These are phyloP conservation scores for Megalops cyprinoides DNA, from an alignment of 2,797 vertebrate species.

Conservation along the genomic window DNA sequence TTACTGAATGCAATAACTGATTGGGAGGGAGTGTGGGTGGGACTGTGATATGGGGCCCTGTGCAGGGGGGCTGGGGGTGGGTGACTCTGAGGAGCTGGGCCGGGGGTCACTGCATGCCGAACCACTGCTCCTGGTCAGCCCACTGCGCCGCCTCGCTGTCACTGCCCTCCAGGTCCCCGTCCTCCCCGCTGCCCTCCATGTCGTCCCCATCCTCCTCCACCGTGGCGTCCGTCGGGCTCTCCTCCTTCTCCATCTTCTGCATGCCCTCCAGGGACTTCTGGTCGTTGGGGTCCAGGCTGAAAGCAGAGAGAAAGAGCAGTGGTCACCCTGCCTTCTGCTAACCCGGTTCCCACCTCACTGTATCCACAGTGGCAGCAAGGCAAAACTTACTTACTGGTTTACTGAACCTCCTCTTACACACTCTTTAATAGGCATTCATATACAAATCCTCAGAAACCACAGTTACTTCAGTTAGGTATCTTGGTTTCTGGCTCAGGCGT, in stretches of 20 bases:
- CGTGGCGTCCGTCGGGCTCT: conserved; percentile 93
- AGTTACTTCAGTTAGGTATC: background rate
- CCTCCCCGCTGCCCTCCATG: conserved; percentile 98
- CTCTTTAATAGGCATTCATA: background rate
- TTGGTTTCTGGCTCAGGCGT: no score
- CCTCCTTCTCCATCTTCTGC: conserved; percentile 99
- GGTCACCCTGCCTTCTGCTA: background rate
- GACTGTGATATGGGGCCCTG: background rate
- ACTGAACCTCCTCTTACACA: no score
- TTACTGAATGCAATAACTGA: background rate
- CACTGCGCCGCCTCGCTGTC: conserved; percentile 98
- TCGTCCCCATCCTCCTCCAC: conserved; percentile 98
- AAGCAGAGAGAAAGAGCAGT: background rate
- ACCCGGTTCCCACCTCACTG: background rate
- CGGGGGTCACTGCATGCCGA: conserved; percentile 89
- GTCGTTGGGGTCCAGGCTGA: conserved; percentile 95
- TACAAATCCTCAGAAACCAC: background rate
- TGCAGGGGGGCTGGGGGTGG: no score
- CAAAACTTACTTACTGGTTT: no score
- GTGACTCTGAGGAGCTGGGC: background rate
- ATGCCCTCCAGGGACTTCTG: conserved; percentile 98
- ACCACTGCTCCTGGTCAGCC: conserved; percentile 99
- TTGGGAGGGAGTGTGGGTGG: background rate
- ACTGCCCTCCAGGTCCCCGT: conserved; percentile 96
- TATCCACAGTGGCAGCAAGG: background rate